phyloP scores from a whole-genome alignment of 1,140 invertebrate genomes.

The Drosophila miranda region DNA sequence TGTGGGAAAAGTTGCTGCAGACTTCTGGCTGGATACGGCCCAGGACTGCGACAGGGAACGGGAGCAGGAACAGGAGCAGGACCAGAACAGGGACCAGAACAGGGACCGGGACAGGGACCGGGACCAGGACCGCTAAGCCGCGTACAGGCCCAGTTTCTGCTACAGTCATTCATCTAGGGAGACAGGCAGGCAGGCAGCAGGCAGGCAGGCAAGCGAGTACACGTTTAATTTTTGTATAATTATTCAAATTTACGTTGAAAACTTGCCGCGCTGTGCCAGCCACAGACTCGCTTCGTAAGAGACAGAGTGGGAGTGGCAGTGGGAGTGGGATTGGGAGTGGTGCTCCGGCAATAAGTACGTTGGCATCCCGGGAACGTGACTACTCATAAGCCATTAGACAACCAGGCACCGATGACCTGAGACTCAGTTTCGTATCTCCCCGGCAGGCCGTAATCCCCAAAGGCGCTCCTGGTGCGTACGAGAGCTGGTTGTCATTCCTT shows the following conservation, averaged over 20 bases:
- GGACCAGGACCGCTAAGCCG: slow-evolving; percentile 20
- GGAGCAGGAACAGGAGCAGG: not conserved
- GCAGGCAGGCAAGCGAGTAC: slow-evolving; percentile 19
- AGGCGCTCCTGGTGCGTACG: slow-evolving; percentile 1
- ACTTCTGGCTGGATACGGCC: slow-evolving; percentile 25
- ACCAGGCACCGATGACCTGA: slow-evolving; percentile 28
- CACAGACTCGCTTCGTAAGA: slow-evolving; percentile 36
- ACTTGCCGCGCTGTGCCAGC: slow-evolving; percentile 33
- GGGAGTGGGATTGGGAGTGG: too few species aligned
- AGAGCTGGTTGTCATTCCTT: slow-evolving; percentile 22
- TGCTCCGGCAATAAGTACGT: slow-evolving; percentile 23
- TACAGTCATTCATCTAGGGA: slow-evolving; percentile 18
- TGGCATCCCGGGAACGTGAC: slow-evolving; percentile 60
- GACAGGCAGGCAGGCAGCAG: slow-evolving; percentile 27
- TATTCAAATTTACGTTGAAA: slow-evolving; percentile 64
- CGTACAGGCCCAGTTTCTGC: slow-evolving; percentile 17
- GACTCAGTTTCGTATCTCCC: slow-evolving; percentile 9
- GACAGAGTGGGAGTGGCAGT: not conserved
- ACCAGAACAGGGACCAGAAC: not conserved
- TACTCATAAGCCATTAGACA: slow-evolving; percentile 76
- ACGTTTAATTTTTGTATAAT: slow-evolving; percentile 64
- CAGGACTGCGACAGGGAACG: slow-evolving; percentile 15
- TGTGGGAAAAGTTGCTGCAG: slow-evolving; percentile 44
- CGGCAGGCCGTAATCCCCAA: too few species aligned
- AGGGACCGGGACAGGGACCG: not conserved